Percentiles rank a stretch among this genome's conserved stretches.
These are phyloP conservation scores for Drosophila putrida DNA, from an alignment of 2,888 invertebrate species.

Conservation along the genomic window DNA sequence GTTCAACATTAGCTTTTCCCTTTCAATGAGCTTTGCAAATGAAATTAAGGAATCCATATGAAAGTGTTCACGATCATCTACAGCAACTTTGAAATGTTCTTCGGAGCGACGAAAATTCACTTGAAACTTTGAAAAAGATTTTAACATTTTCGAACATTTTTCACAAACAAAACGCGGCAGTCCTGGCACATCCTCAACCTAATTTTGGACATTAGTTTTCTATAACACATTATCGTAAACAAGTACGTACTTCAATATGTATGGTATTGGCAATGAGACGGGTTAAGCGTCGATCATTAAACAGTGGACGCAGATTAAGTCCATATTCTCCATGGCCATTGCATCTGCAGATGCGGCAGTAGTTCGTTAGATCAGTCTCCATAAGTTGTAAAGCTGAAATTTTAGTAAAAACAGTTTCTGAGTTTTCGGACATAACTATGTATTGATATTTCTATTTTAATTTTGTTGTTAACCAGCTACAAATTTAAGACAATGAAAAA, in stretches of 20 bases:
- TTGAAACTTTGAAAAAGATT: slow-evolving; percentile 50
- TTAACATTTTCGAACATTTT: slow-evolving; percentile 33
- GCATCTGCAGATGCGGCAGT: slow-evolving; percentile 47
- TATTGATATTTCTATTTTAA: slow-evolving; percentile 9
- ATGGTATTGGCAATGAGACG: slow-evolving; percentile 52
- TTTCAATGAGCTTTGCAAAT: slow-evolving; percentile 35
- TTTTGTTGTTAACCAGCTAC: slow-evolving; percentile 19
- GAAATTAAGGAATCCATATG: slow-evolving; percentile 32
- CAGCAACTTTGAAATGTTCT: slow-evolving; percentile 35
- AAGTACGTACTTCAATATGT: slow-evolving; percentile 43
- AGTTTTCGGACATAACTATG: slow-evolving; percentile 31
- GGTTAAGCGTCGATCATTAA: slow-evolving; percentile 42
- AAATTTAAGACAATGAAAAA: slow-evolving; percentile 5
- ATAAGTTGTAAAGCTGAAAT: slow-evolving; percentile 12
- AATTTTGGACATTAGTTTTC: background rate
- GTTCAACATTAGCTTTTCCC: slow-evolving; percentile 28
- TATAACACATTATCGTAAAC: background rate
- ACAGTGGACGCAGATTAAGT: slow-evolving; percentile 47
- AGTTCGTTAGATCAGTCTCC: slow-evolving; percentile 35
- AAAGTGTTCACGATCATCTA: slow-evolving; percentile 27
- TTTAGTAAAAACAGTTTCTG: slow-evolving; percentile 9
- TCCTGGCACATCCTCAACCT: slow-evolving; percentile 43
- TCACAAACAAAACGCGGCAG: slow-evolving; percentile 52
- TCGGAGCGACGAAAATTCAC: slow-evolving; percentile 53
- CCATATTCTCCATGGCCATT: slow-evolving; percentile 16